Evolutionary conservation across 2,797 vertebrate species (phyloP), one percentile per base, ranked within the genome.

Genomic region (Capromys pilorides): DNA sequence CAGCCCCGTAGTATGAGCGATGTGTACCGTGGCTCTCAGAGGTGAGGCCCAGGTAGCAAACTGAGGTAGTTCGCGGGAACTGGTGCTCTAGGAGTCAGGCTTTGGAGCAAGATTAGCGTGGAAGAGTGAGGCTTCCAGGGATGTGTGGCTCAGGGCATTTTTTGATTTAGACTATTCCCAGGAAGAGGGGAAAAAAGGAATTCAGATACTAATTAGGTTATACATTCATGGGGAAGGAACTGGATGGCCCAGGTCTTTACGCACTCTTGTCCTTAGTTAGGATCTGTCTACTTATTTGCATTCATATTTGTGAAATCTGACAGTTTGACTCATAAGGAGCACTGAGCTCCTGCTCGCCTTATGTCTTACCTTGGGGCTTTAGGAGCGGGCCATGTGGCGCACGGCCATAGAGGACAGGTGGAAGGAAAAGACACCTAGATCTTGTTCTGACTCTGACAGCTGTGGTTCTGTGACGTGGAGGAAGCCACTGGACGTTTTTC

Each of bases 1-100:
- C 82, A 62, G 75, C 83, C 96, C 62, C 61, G 79, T 51, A 49
- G 94, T 91, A 92, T 67, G 93, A 88, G 95, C 93, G 89, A 91
- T 93, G 93, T 41, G 93, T 84, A 45, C 85, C 59, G 81, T 31
- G 73, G 51, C 36, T 61, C 5, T 57, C 71, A 94, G 71, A 67
- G 93, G 93, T 93, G 82, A 84, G 59, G 71, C 59, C 59, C 75
- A 51, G 61, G 61, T 54, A 95, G 88, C 85, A 96, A 92, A 82
- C 22, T 18, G 88, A 91, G 57, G 66, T 89, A 90, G 88, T 92
- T 69, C 19, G 1, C 92, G 95, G 88, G 88, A 93, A 92, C 67
- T 21, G 59, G 49, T 73, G 59, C 22, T 62, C 54, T 69, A 22
- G 41, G 95, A 81, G 66, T 62, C 9, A 1, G 33, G 51, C 21